These are phyloP conservation scores for Pocota personata DNA, from an alignment of 2,888 invertebrate species.

Conservation along the genomic window DNA sequence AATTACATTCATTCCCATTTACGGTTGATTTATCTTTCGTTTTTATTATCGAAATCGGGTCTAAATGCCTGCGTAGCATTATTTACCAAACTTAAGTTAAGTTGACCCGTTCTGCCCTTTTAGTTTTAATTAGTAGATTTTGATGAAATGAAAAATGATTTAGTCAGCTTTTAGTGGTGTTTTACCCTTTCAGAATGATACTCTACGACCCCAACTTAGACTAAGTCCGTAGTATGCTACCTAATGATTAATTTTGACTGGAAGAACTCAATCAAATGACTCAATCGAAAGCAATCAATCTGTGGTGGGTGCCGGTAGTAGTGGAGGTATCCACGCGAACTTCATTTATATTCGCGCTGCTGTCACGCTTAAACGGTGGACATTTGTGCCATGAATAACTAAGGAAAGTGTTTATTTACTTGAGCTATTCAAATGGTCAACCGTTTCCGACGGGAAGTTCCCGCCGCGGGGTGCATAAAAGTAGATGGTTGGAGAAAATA, in stretches of 20 bases:
- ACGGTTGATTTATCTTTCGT: conserved; percentile 56
- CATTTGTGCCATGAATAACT: conserved; percentile 35
- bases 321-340: conserved; percentile 19
- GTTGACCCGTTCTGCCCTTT: neutral
- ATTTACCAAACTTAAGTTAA: neutral
- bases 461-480: conserved; percentile 12
- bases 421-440: conserved; percentile 42
- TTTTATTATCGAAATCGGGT: neutral
- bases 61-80: neutral
- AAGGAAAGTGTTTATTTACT: conserved; percentile 56
- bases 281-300: conserved; percentile 60
- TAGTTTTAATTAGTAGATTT: conserved; percentile 38
- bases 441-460: conserved; percentile 47
- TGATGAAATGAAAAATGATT: conserved; percentile 54
- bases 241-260: conserved; percentile 36
- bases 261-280: conserved; percentile 27
- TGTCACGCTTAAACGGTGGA: conserved; percentile 46
- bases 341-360: conserved; percentile 59
- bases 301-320: neutral
- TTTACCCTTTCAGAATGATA: neutral
- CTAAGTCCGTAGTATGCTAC: neutral
- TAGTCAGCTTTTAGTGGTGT: neutral
- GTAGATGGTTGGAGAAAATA: conserved; percentile 3
- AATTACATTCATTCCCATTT: conserved; percentile 63
- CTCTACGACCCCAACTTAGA: neutral